Percentiles rank a stretch among this genome's conserved stretches.
Evolutionary conservation across 2,797 vertebrate species (phyloP).

Genomic region (Anabacerthia variegaticeps): DNA sequence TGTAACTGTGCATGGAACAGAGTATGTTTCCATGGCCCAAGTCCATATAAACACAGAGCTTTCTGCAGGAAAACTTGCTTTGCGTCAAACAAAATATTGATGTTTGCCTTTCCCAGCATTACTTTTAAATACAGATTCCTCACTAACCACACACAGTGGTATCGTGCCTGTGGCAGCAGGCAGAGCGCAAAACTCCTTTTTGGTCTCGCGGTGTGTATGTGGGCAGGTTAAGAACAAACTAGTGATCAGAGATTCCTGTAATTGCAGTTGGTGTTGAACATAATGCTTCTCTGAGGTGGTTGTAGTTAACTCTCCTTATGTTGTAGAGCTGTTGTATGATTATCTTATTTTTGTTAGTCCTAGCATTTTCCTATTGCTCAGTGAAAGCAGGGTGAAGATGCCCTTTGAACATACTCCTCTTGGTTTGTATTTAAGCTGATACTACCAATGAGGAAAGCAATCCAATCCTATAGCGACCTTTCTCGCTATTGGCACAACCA

Average conservation of each 20-base stretch:
- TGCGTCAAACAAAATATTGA: constrained; percentile 21
- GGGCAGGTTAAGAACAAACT: constrained; percentile 15
- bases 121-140: not conserved
- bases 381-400: not conserved
- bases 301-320: not conserved
- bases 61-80: constrained; percentile 1
- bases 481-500: not conserved
- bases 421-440: not conserved
- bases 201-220: not conserved
- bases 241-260: not conserved
- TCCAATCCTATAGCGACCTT: fast-evolving
- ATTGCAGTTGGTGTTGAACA: not conserved
- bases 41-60: not conserved
- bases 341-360: not conserved
- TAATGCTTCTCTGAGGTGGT: not conserved
- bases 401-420: not conserved
- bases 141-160: fast-evolving
- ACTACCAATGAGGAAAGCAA: not conserved
- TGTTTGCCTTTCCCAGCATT: not conserved
- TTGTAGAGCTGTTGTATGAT: not conserved
- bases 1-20: not conserved
- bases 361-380: not conserved
- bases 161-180: not conserved
- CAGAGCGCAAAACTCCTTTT: not conserved
- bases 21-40: not conserved